Percentiles rank a stretch among this genome's conserved stretches.
phyloP scores from a whole-genome alignment of 2,888 invertebrate genomes.

The Hyles lineata region DNA sequence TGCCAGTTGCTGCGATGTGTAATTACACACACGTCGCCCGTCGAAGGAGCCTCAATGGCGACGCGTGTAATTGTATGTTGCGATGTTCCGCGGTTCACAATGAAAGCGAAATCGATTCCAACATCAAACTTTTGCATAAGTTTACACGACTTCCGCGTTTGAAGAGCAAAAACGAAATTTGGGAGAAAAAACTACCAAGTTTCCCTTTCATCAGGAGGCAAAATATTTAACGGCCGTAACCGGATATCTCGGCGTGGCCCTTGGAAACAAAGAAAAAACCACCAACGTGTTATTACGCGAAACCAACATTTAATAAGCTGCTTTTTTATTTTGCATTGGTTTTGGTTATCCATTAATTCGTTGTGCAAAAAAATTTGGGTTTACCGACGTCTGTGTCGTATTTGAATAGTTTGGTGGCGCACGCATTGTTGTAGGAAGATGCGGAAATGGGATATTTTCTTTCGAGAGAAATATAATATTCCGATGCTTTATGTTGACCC shows the following conservation, averaged over 20 bases:
- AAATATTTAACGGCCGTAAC: conserved; percentile 84
- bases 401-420: conserved; percentile 82
- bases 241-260: conserved; percentile 79
- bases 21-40: conserved; percentile 62
- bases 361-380: conserved; percentile 75
- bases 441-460: conserved; percentile 86
- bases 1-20: conserved; percentile 32
- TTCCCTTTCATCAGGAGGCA: conserved; percentile 83
- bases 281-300: conserved; percentile 84
- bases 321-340: conserved; percentile 81
- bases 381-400: conserved; percentile 71
- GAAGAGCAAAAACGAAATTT: conserved; percentile 78
- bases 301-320: conserved; percentile 84
- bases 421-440: conserved; percentile 83
- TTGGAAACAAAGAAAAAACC: conserved; percentile 83
- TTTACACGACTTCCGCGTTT: conserved; percentile 79
- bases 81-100: conserved; percentile 55
- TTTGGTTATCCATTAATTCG: conserved; percentile 85
- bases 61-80: conserved; percentile 78
- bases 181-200: conserved; percentile 76
- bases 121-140: conserved; percentile 81
- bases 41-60: conserved; percentile 60
- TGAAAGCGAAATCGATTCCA: conserved; percentile 79
- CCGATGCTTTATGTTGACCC: conserved; percentile 77
- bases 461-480: conserved; percentile 84